Evolutionary conservation across 2,797 vertebrate species (phyloP), one percentile per base, ranked within the genome.

Genomic region (Mormyrus hasselquistii): DNA sequence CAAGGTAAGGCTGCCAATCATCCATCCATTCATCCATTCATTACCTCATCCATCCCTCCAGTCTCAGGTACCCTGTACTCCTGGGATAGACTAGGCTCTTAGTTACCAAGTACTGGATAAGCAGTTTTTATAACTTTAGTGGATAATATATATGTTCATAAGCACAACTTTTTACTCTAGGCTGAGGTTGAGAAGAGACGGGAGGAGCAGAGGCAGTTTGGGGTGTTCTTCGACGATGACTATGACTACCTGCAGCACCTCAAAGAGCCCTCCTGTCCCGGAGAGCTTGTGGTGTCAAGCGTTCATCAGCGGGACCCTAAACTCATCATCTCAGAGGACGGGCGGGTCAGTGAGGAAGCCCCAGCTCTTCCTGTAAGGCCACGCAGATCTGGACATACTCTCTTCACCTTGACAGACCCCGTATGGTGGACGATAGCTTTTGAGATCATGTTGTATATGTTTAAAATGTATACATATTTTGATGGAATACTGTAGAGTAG

Each of bases 201-300:
- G 4, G 96, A 96, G 57, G 97, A 98, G 88, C 97, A 99, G 94
- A 95, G 97, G 90, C 92, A 97, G 0, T 99, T 96, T 2, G 98
- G 99, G 0, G 97, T 99, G 38, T 99, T 99, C 94, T 99, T 98
- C 49, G 98, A 99, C 19, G 98, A 99, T 4, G 96, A 98, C 91
- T 99, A 99, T 73, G 91, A 99, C 93, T 99, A 99, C 93, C 94
- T 99, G 91, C 99, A 99, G 92, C 99, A 99, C 93, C 96, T 99
- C 89, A 98, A 95, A 93, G 97, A 98, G 92, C 90, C 96, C 0
- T 91, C 94, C 0, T 94, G 91, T 22, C 87, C 93, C 0, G 86
- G 93, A 0, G 98, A 99, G 93, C 96, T 99, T 25, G 94, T 99
- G 89, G 95, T 96, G 0, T 90, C 95, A 8, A 89, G 79, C 0